A percentile compares a stretch with the other conserved stretches of the same genome.
phyloP scores from a whole-genome alignment of 2,888 invertebrate genomes.

The Tyria jacobaeae region DNA sequence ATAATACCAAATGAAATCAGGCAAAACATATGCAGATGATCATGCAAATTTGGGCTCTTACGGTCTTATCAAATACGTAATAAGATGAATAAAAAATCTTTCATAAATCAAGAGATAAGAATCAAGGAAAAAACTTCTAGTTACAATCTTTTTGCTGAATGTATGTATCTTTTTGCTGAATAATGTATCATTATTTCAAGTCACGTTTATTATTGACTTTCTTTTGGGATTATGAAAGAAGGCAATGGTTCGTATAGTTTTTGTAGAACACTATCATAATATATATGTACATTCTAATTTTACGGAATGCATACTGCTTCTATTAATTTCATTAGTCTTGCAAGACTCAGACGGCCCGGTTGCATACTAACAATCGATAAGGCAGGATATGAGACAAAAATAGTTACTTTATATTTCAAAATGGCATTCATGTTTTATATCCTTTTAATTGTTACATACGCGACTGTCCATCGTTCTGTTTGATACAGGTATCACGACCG shows the following conservation, averaged over 20 bases:
- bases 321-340: neutral
- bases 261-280: neutral
- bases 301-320: neutral
- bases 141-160: neutral
- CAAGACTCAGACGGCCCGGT: neutral
- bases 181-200: neutral
- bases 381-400: slow-evolving; percentile 24
- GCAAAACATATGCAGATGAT: no score
- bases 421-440: slow-evolving; percentile 34
- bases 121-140: neutral
- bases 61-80: neutral
- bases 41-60: neutral
- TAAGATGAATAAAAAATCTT: neutral
- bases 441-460: slow-evolving; percentile 44
- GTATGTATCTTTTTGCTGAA: neutral
- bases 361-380: slow-evolving; percentile 13
- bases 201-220: neutral
- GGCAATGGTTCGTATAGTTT: neutral
- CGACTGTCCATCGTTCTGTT: slow-evolving; percentile 30
- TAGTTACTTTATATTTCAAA: slow-evolving; percentile 30
- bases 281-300: neutral
- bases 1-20: no score
- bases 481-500: slow-evolving; percentile 60
- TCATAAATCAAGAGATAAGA: neutral
- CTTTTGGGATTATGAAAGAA: neutral